Evolutionary conservation across 2,888 invertebrate genomes (phyloP).

Genomic region (Apotomis turbidana): DNA sequence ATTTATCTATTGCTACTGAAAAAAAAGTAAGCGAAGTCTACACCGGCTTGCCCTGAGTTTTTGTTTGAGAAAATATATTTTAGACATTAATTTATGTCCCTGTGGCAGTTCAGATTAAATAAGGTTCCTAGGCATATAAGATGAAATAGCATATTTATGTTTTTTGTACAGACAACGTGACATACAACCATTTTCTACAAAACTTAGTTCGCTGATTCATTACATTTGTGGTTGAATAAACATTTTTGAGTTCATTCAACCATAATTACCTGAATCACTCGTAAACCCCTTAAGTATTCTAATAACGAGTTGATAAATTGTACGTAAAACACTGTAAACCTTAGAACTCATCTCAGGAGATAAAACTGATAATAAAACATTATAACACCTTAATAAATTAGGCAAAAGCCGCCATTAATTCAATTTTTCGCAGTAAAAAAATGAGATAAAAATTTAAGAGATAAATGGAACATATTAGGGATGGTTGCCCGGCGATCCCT

Average conservation of each 20-base stretch:
- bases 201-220: too few relatives aligned
- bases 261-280: background rate
- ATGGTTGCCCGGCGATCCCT: constrained; percentile 2
- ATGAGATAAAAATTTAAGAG: constrained; percentile 27
- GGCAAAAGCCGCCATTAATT: constrained; percentile 18
- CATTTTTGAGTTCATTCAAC: background rate
- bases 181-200: too few relatives aligned
- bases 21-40: too few relatives aligned
- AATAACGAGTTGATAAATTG: constrained; percentile 14
- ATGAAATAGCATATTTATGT: too few relatives aligned
- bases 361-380: constrained; percentile 16
- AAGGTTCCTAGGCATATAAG: too few relatives aligned
- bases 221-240: background rate
- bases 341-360: constrained; percentile 15
- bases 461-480: constrained; percentile 33
- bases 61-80: too few relatives aligned
- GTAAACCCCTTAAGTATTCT: background rate
- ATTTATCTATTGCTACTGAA: too few relatives aligned
- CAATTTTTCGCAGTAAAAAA: constrained; percentile 28
- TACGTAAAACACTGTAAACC: constrained; percentile 8
- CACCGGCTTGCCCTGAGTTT: too few relatives aligned
- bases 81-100: too few relatives aligned
- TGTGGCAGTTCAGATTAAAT: too few relatives aligned
- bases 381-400: constrained; percentile 21
- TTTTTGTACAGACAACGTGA: too few relatives aligned